Evolutionary conservation across 2,797 vertebrate species (phyloP), one percentile per base, ranked within the genome.

Genomic region (Artibeus jamaicensis): DNA sequence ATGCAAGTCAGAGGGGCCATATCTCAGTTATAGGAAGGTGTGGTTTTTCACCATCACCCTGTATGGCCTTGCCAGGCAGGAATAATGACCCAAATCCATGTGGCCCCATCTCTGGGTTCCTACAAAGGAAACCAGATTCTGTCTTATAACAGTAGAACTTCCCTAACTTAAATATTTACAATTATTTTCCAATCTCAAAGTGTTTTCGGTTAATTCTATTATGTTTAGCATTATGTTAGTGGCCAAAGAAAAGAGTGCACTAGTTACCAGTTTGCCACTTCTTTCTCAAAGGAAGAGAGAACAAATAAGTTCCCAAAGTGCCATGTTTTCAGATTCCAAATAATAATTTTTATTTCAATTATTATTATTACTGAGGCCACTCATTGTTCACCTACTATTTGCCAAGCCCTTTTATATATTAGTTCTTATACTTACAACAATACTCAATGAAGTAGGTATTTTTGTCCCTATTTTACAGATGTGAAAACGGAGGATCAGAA

Each of bases 141-240:
- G 12, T 14, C 57, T 89, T 39, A 12, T 39, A 19, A 44, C 8
- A 24, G 57, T n/a, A 46, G 55, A 55, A 48, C 3, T 50, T 32
- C 67, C 34, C 39, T 81, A 26, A 53, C 65, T 3, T 12, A 70
- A 79, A 37, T n/a, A 26, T n/a, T 37, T 62, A 9, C 1, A 8
- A 21, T 67, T 14, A 53, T 29, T 94, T 79, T n/a, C 22, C 46
- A 78, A 6, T 37, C 70, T 91, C 42, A 37, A 92, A 71, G 34
- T 42, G 5, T 34, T 82, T 42, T 10, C 16, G 1, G 3, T 73
- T 68, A 39, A 73, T n/a, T 74, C 29, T 16, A 0, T 71, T 68
- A 10, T 16, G 1, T 9, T 85, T 15, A 48, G 39, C 29, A 2
- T 78, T 42, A 2, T 37, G 48, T 44, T 29, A 22, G n/a, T 68